Percentiles rank a stretch among this genome's conserved stretches.
Conservation (phyloP, 2,888 invertebrate species). For the Sinotaia quadrata region DNA sequence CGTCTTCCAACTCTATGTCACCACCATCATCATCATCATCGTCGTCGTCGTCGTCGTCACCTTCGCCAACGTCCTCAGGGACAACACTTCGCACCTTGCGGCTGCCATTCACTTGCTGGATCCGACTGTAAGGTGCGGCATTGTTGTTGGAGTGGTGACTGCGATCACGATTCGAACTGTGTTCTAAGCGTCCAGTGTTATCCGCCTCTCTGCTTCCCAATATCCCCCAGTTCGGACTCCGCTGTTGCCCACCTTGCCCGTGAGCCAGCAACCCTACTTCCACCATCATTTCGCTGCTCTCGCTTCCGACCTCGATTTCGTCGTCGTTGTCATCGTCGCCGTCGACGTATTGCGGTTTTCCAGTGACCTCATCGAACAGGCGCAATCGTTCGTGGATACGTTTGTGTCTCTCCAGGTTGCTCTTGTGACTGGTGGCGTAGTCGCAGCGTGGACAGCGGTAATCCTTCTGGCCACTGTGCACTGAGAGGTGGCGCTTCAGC, state of each 20-base stretch:
- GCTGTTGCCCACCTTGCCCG: not conserved
- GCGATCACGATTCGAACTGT: not conserved
- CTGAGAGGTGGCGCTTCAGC: conserved; percentile 72
- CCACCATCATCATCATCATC: conserved; percentile 10
- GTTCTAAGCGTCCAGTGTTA: too few relatives aligned
- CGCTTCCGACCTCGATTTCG: conserved; percentile 23
- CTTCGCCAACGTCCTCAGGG: not conserved
- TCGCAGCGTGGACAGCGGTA: conserved; percentile 72
- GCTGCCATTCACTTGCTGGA: not conserved
- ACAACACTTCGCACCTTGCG: too few relatives aligned
- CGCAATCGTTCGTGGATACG: conserved; percentile 51
- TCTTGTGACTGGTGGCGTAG: conserved; percentile 74
- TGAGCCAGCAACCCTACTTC: not conserved
- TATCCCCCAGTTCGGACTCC: not conserved
- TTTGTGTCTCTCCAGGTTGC: conserved; percentile 73
- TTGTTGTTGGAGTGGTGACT: not conserved
- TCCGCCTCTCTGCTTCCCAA: not conserved
- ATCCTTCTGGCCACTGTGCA: conserved; percentile 74
- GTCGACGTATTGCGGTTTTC: not conserved
- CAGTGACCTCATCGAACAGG: conserved; percentile 16
- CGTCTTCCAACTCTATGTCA: conserved; percentile 9
- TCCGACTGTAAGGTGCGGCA: not conserved
- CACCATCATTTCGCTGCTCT: conserved; percentile 19
- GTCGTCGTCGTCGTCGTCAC: conserved; percentile 3
- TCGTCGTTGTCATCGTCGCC: conserved; percentile 16